Conservation (phyloP, 2,113 vertebrate genomes). For the Suricata suricatta region DNA sequence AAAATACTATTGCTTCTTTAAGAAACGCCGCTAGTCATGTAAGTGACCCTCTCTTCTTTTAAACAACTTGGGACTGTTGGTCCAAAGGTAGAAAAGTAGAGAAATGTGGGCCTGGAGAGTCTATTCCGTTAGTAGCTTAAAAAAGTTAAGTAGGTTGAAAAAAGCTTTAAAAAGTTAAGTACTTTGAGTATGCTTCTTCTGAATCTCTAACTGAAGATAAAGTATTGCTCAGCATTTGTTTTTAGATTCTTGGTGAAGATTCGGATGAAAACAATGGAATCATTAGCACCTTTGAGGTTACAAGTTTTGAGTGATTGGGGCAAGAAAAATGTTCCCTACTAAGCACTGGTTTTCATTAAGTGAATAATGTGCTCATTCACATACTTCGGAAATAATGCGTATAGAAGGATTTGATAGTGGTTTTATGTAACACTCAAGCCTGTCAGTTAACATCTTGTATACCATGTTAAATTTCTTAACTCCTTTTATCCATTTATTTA, state of each 20-base stretch:
- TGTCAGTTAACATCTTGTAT: background rate
- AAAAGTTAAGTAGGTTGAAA: background rate
- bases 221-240: background rate
- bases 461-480: constrained; percentile 18
- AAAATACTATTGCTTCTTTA: constrained; percentile 97
- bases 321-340: background rate
- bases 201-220: background rate
- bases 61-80: background rate
- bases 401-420: background rate
- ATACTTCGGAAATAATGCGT: constrained; percentile 16
- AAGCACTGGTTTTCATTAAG: background rate
- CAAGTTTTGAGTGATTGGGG: background rate
- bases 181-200: background rate
- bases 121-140: background rate
- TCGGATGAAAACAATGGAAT: background rate
- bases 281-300: background rate
- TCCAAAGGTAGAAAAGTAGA: background rate
- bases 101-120: background rate
- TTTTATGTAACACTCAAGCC: background rate
- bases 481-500: background rate
- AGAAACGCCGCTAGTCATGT: constrained; percentile 95
- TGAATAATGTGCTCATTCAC: background rate
- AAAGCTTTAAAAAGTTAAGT: background rate
- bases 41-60: constrained; percentile 77
- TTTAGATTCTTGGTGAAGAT: background rate